These are phyloP conservation scores for Atherix ibis DNA, from an alignment of 2,888 invertebrate species.

Conservation along the genomic window DNA sequence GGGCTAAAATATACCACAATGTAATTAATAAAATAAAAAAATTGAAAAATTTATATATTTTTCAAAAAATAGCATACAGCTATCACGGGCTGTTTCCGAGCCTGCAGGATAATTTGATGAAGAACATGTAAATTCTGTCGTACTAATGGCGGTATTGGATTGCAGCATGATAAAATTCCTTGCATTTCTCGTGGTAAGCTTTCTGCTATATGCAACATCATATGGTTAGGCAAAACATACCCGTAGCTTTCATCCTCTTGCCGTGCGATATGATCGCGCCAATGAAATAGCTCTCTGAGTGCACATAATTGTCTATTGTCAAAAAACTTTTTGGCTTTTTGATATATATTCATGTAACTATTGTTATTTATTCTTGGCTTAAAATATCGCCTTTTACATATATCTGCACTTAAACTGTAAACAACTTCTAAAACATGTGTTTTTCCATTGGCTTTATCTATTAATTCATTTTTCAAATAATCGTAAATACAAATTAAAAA, in stretches of 20 bases:
- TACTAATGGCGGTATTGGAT: slow-evolving; percentile 69
- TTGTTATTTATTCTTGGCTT: slow-evolving; percentile 56
- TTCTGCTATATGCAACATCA: slow-evolving; percentile 82
- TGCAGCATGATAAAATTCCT: slow-evolving; percentile 84
- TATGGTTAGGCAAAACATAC: slow-evolving; percentile 91
- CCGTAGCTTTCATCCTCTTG: slow-evolving; percentile 80
- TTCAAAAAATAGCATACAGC: neutral
- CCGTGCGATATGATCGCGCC: slow-evolving; percentile 78
- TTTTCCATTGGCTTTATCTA: slow-evolving; percentile 45
- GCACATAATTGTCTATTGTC: slow-evolving; percentile 75
- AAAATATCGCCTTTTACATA: slow-evolving; percentile 67
- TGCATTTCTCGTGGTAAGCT: slow-evolving; percentile 78
- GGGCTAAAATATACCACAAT: slow-evolving; percentile 23
- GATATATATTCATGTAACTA: slow-evolving; percentile 59
- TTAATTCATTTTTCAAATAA: slow-evolving; percentile 54
- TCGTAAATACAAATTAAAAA: slow-evolving; percentile 84
- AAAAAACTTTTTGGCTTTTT: slow-evolving; percentile 62
- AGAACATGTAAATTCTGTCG: slow-evolving; percentile 38
- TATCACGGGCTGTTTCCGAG: slow-evolving; percentile 50
- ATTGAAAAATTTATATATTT: slow-evolving; percentile 1
- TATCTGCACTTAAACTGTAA: slow-evolving; percentile 53
- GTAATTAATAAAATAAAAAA: too few relatives aligned
- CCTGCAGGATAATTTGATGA: slow-evolving; percentile 51
- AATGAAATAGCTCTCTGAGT: slow-evolving; percentile 61
- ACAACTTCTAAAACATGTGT: slow-evolving; percentile 51